Conservation (phyloP, 2,888 invertebrate genomes). For the Pimpla rufipes region DNA sequence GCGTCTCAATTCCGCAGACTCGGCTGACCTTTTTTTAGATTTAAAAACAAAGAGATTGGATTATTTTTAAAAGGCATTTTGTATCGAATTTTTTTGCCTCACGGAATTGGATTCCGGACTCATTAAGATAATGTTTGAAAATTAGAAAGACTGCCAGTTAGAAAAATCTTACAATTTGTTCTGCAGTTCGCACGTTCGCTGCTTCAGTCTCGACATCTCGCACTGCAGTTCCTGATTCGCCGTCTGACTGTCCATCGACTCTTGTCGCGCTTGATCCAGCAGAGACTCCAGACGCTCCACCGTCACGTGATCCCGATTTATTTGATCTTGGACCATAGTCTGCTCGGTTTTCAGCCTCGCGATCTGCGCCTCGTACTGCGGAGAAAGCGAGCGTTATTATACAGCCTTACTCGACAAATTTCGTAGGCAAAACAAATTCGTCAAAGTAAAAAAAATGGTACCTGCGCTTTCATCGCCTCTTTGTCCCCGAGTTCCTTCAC, state of each 20-base stretch:
- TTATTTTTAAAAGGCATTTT: neutral
- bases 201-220: conserved; percentile 88
- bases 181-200: conserved; percentile 86
- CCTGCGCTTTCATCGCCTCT: conserved; percentile 85
- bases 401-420: neutral
- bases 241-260: conserved; percentile 88
- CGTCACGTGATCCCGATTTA: conserved; percentile 85
- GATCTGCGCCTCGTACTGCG: conserved; percentile 86
- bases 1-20: conserved; percentile 85
- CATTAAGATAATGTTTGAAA: no score
- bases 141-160: conserved; percentile 8
- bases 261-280: conserved; percentile 87
- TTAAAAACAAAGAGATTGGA: neutral
- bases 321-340: conserved; percentile 83
- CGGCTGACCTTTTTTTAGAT: conserved; percentile 77
- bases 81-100: neutral
- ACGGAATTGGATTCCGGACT: no score
- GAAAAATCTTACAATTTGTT: conserved; percentile 86
- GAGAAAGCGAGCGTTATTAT: conserved; percentile 46
- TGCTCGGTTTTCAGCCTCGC: conserved; percentile 85
- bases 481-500: conserved; percentile 87
- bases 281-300: conserved; percentile 87
- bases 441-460: conserved; percentile 70
- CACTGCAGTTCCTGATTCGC: conserved; percentile 89
- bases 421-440: neutral